These are phyloP conservation scores for Siphonodentalium dalli DNA, from an alignment of 2,888 invertebrate species.

Conservation along the genomic window DNA sequence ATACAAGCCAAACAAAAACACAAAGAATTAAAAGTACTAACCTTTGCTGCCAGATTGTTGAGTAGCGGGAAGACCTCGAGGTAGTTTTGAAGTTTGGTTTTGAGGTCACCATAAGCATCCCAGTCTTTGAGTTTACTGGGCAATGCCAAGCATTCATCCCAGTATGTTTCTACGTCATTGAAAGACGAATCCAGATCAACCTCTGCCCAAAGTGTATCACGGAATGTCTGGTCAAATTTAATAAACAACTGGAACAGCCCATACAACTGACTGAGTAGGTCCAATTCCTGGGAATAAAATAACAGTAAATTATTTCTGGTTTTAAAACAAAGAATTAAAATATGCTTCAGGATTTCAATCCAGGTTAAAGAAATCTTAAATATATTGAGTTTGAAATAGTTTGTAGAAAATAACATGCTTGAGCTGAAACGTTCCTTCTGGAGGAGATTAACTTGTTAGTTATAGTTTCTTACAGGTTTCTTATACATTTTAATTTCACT, in stretches of 20 bases:
- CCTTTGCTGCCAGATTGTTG: conserved; percentile 62
- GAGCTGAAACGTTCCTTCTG: too few relatives aligned
- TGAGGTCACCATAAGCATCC: conserved; percentile 64
- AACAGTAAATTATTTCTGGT: background rate
- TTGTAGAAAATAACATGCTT: too few relatives aligned
- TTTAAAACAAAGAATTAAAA: background rate
- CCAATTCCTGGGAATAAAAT: conserved; percentile 51
- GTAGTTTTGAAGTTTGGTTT: conserved; percentile 59
- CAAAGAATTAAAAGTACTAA: too few relatives aligned
- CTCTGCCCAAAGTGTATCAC: conserved; percentile 64
- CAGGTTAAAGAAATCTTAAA: too few relatives aligned
- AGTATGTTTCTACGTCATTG: conserved; percentile 62
- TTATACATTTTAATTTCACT: too few relatives aligned
- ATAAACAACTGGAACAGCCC: conserved; percentile 65
- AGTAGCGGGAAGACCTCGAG: conserved; percentile 63
- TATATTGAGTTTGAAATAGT: too few relatives aligned
- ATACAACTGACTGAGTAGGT: conserved; percentile 63
- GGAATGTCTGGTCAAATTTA: conserved; percentile 60
- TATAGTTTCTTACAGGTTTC: too few relatives aligned
- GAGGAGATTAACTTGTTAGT: too few relatives aligned
- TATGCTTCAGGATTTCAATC: background rate
- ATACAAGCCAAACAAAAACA: too few relatives aligned
- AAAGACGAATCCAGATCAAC: conserved; percentile 60
- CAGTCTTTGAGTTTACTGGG: conserved; percentile 65
- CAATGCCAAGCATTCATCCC: conserved; percentile 65